Conservation (phyloP, 1,140 invertebrate species). For the Eriosoma lanigerum region DNA sequence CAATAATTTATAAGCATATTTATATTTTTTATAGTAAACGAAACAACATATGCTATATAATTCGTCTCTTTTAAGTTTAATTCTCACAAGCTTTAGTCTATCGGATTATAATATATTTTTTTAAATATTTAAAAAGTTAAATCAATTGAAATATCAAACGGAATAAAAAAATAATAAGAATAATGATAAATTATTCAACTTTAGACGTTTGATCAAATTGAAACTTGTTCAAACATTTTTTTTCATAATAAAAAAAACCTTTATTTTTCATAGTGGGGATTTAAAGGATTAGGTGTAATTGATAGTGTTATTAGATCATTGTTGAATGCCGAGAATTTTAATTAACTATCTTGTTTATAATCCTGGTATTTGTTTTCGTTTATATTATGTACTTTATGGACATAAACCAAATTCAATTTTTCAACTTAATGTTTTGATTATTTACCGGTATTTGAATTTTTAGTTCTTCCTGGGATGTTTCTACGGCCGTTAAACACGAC, state of each 20-base stretch:
- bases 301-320: background rate
- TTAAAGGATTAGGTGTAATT: background rate
- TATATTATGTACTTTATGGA: background rate
- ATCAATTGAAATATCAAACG: background rate
- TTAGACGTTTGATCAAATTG: background rate
- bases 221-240: background rate
- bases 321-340: background rate
- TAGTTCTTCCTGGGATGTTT: background rate
- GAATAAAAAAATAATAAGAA: background rate
- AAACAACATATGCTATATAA: constrained; percentile 4
- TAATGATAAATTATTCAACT: constrained; percentile 13
- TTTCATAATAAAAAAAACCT: background rate
- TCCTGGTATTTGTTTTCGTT: background rate
- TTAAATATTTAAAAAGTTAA: constrained; percentile 2
- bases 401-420: background rate
- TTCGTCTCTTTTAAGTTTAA: constrained; percentile 13
- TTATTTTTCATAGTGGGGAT: background rate
- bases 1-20: no score
- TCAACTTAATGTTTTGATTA: background rate
- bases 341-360: background rate
- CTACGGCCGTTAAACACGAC: background rate
- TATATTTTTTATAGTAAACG: no score
- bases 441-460: constrained; percentile 4
- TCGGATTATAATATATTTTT: background rate
- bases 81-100: background rate